Conservation (phyloP, 2,113 vertebrate genomes). For the Ammodytes marinus region DNA sequence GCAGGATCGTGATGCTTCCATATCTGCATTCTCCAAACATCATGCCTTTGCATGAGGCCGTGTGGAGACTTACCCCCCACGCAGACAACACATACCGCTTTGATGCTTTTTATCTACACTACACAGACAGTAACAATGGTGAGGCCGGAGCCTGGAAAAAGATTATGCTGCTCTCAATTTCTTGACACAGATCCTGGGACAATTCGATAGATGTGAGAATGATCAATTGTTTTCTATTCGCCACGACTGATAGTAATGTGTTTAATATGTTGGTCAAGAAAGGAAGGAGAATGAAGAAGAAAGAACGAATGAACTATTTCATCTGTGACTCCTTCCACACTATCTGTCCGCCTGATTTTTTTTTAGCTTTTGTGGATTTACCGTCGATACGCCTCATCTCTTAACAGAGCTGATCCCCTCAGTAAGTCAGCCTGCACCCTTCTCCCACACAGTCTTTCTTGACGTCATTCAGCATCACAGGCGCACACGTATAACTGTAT, state of each 20-base stretch:
- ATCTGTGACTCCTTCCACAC: conserved; percentile 39
- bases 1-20: conserved; percentile 49
- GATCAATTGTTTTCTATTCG: conserved; percentile 29
- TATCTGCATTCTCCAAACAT: conserved; percentile 76
- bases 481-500: conserved; percentile 19
- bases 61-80: conserved; percentile 48
- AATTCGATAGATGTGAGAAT: conserved; percentile 41
- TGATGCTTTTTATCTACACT: conserved; percentile 67
- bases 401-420: conserved; percentile 59
- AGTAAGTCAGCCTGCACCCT: conserved; percentile 59
- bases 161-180: conserved; percentile 50
- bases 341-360: conserved; percentile 32
- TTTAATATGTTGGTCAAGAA: conserved; percentile 37
- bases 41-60: conserved; percentile 44
- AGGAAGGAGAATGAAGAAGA: conserved; percentile 9
- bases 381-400: conserved; percentile 39
- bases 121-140: conserved; percentile 49
- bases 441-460: conserved; percentile 73
- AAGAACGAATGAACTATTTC: conserved; percentile 25
- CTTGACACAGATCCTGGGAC: conserved; percentile 47
- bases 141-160: conserved; percentile 27
- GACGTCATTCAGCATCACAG: conserved; percentile 65
- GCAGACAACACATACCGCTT: conserved; percentile 55
- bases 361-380: conserved; percentile 43
- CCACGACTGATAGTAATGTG: conserved; percentile 35